Conservation (phyloP, 2,113 vertebrate genomes). For the Corythoichthys intestinalis region DNA sequence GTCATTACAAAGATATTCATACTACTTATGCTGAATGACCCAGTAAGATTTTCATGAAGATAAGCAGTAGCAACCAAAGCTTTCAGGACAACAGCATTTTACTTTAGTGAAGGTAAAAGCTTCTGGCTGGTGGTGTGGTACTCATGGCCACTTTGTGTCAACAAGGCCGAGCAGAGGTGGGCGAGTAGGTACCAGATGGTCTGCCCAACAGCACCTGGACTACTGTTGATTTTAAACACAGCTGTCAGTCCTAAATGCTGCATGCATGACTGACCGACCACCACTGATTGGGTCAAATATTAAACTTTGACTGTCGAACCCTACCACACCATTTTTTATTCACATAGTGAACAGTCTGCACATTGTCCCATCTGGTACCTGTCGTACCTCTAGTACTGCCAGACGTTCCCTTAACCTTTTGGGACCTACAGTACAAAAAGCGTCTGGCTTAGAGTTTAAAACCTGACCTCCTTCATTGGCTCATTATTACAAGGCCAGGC, state of each 20-base stretch:
- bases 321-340: background rate
- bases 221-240: slow-evolving; percentile 55
- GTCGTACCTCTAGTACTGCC: background rate
- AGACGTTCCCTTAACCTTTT: background rate
- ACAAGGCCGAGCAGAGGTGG: slow-evolving; percentile 32
- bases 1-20: background rate
- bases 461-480: background rate
- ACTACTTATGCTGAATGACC: background rate
- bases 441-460: background rate
- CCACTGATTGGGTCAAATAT: slow-evolving; percentile 59
- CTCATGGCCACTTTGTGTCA: slow-evolving; percentile 34
- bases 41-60: background rate
- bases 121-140: slow-evolving; percentile 7
- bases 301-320: slow-evolving; percentile 27
- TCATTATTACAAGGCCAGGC: background rate
- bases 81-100: slow-evolving; percentile 2
- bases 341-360: slow-evolving; percentile 6
- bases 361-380: slow-evolving; percentile 1
- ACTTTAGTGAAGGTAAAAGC: slow-evolving; percentile 4
- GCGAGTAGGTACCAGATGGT: slow-evolving; percentile 44
- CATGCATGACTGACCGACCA: slow-evolving; percentile 30
- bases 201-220: slow-evolving; percentile 41
- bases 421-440: background rate
- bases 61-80: background rate
- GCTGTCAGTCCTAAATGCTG: slow-evolving; percentile 50